Percentiles rank a stretch among this genome's conserved stretches.
These are phyloP conservation scores for Melozone crissalis DNA, from an alignment of 2,113 vertebrate genomes.

Conservation along the genomic window DNA sequence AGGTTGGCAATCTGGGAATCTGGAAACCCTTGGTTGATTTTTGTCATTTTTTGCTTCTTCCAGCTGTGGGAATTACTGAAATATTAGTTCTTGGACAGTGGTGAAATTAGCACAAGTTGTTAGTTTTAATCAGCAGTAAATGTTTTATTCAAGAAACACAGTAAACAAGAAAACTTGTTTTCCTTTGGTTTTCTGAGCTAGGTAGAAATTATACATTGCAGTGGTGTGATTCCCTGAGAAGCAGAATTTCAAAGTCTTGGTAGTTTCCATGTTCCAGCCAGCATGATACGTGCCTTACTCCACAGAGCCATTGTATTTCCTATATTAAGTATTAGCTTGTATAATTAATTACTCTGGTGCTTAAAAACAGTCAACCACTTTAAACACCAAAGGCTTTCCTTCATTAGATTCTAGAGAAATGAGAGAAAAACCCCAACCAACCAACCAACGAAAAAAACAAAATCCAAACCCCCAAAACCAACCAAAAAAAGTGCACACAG, in stretches of 20 bases:
- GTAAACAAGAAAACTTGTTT: neutral
- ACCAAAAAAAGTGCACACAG: neutral
- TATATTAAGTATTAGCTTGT: neutral
- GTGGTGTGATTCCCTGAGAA: neutral
- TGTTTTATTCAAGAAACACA: neutral
- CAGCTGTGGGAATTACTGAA: neutral
- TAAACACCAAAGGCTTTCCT: neutral
- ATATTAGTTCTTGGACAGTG: neutral
- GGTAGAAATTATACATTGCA: neutral
- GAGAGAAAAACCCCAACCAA: neutral
- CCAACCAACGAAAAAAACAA: neutral
- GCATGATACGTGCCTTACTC: neutral
- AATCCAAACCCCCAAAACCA: neutral
- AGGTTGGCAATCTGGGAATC: neutral
- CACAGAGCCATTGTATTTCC: neutral
- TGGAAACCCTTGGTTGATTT: neutral
- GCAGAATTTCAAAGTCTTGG: neutral
- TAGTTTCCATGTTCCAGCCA: neutral
- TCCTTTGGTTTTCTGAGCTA: neutral
- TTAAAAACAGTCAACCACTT: neutral
- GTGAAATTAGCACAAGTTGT: neutral
- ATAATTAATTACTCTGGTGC: neutral
- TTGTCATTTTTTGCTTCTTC: neutral
- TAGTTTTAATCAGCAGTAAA: neutral
- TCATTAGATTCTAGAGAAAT: neutral